These are phyloP conservation scores for Plecotus auritus DNA, from an alignment of 2,113 vertebrate species.

Conservation along the genomic window DNA sequence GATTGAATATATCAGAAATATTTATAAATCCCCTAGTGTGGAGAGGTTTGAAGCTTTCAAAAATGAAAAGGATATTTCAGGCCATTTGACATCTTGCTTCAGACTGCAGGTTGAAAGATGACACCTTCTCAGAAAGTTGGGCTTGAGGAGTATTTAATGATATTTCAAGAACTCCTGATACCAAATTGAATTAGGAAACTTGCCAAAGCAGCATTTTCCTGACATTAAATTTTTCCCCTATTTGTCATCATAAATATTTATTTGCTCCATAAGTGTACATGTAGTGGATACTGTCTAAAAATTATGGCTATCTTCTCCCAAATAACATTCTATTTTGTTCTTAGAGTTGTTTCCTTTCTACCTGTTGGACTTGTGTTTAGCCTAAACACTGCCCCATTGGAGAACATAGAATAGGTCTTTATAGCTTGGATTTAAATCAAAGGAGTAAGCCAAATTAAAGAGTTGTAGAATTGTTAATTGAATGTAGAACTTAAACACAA, in stretches of 20 bases:
- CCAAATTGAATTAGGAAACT: constrained; percentile 57
- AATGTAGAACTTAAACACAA: background rate
- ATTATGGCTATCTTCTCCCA: background rate
- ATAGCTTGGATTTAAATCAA: background rate
- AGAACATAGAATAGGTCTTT: background rate
- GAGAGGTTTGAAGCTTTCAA: constrained; percentile 48
- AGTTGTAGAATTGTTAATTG: background rate
- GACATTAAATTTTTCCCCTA: constrained; percentile 40
- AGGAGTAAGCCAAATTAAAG: background rate
- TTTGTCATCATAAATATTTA: constrained; percentile 8
- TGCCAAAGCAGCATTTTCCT: constrained; percentile 52
- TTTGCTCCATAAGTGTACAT: background rate
- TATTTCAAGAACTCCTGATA: constrained; percentile 66
- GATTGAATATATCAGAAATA: constrained; percentile 50
- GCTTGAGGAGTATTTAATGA: constrained; percentile 20
- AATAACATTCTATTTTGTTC: background rate
- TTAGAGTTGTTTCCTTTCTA: background rate
- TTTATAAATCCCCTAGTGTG: constrained; percentile 51
- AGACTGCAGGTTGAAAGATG: constrained; percentile 31
- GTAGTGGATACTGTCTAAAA: background rate
- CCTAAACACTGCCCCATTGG: background rate
- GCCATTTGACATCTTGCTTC: background rate
- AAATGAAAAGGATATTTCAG: constrained; percentile 51
- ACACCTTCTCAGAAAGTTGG: constrained; percentile 19
- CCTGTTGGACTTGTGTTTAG: background rate